Base-by-base conservation (phyloP, 1,140 invertebrate genomes). In the Bombus confusus region DNA sequence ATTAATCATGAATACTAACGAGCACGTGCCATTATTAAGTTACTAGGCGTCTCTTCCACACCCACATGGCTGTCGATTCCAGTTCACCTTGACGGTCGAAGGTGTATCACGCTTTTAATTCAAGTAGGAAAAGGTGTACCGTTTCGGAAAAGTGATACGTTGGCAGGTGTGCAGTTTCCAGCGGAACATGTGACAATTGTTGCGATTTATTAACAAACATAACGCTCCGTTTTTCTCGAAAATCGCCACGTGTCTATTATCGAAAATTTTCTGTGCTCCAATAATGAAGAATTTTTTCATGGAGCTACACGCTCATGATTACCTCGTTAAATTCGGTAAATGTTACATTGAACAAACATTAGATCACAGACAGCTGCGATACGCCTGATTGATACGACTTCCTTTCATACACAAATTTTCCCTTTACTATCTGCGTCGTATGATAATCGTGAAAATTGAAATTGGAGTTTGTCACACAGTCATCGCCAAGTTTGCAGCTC, bases 11-110 rank as follows among this genome's bases (percentile, higher is more conserved):
- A 41, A 59, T 81, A 69, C 52, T 59, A 72, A 83, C 39, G 31
- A 41, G 59, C 47, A 83, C 64, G 57, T 86, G 77, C 34, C 52
- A 81, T 80, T 89, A 86, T 83, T 79, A 64, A 86, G 86, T 91
- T 91, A 91, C 87, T 18, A 64, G 85, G 82, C 87, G 82, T 87
- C 86, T 89, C 82, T 91, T 90, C 82, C 78, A 92, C 92, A 91
- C 93, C 93, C 88, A 93, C 93, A 82, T 80, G 74, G 73, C 85
- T 86, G 84, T 85, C 77, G 88, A 90, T 92, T 93, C 87, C 87
- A 91, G 94, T 92, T 94, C 87, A 93, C 93, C 94, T 94, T 94
- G 93, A 90, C 85, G 87, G 80, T 69, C 71, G 91, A 91, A 90
- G 86, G 87, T 91, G 85, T 90, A 90, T 87, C 75, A 37, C 75